Evolutionary conservation across 1,140 invertebrate species (phyloP), one percentile per base, ranked within the genome.

Genomic region (Apis cerana): DNA sequence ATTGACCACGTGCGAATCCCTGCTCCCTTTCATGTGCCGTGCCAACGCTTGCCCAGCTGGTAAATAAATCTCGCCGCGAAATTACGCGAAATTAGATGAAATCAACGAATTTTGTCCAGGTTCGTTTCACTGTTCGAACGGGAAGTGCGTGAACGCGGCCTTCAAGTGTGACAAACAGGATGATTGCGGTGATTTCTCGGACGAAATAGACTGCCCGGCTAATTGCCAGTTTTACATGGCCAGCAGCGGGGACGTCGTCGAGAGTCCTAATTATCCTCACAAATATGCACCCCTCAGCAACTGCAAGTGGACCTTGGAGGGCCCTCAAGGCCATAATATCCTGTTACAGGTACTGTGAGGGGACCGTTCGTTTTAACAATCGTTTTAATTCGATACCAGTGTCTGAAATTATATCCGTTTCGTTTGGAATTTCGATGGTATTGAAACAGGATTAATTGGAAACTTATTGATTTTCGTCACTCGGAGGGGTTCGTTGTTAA

Each of bases 291-390:
- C 98, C 5, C 96, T 99, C 72, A 96, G 97, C 76, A 98, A 99
- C 91, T 99, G 98, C 93, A 98, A 98, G 94, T 99, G 99, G 98
- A 99, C 98, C 1, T 94, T 99, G 68, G 98, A 99, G 95, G 98
- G 98, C 50, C 98, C 98, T 9, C 96, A 99, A 93, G 98, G 98
- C 62, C 98, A 98, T 92, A 98, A 98, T 89, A 98, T 99, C 83
- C 96, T 98, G 56, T 94, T 99, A 77, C 96, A 97, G 94, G 96
- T 96, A 93, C 87, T 7, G 33, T 0, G 33, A 7, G 69, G 13
- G 43, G 3, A 1, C 4, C 33, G 1, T 19, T 52, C 15, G 4
- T 64, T 8, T 27, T 7, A 1, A 43, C 33, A 43, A 43, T 43
- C n/a, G n/a, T 23, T 27, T 7, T 27, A 27, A 62, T 17, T 62